Evolutionary conservation across 2,797 vertebrate species (phyloP), one percentile per base, ranked within the genome.

Genomic region (Hipposideros larvatus): DNA sequence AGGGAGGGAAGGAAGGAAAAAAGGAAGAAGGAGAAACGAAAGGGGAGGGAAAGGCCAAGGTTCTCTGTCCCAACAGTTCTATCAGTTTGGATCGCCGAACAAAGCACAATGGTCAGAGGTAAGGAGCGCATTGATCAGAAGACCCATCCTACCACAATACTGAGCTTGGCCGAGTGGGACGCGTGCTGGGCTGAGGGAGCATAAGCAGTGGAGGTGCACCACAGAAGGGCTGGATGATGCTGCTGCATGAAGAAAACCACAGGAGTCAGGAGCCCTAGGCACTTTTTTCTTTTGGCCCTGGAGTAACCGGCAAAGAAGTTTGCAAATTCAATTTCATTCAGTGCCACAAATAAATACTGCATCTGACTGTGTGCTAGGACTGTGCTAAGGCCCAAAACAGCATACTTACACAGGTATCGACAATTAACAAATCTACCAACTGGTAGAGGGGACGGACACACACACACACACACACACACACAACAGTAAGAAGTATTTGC

Each of bases 321-420:
- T 34, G 8, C 11, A 73, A 78, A 79, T 53, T 78, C 75, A 70
- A 24, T 19, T 77, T 24, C 71, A 82, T 34, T 90, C 41, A 88
- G 21, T 80, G 46, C 16, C 61, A 48, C 26, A 84, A 75, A 70
- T 16, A 63, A 4, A 3, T 26, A 26, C 24, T 46, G 13, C 6
- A 95, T 94, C 86, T 97, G 96, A 89, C 90, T 89, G 91, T 59
- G 43, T 0, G 0, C 57, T 73, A 96, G 31, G 28, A 82, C n/a
- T 86, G 11, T 51, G 46, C 26, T 74, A 77, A 91, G 48, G 41
- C 66, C 57, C 21, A 8, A 83, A 19, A 95, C 61, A 85, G 28
- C 57, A 87, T 85, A 53, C 16, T 28, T 57, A 63, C 57, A 91
- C 88, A 94, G 43, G n/a, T 37, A 41, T 24, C 68, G 31, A 79